These are phyloP conservation scores for Rhagoletis zephyria DNA, from an alignment of 1,140 invertebrate genomes.

Conservation along the genomic window DNA sequence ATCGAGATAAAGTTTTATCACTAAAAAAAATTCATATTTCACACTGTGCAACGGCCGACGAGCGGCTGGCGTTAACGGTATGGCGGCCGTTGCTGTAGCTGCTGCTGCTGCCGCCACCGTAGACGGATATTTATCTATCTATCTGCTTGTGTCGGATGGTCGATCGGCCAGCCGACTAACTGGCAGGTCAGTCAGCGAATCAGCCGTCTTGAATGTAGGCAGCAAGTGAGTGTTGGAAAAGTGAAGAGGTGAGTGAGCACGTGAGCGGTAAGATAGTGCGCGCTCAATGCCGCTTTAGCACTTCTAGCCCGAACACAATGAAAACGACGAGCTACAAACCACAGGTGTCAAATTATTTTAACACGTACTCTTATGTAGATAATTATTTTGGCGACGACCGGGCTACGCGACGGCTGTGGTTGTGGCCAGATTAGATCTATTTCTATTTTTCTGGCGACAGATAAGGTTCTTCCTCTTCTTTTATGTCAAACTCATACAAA, in stretches of 20 bases:
- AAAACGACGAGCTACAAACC: too few species aligned
- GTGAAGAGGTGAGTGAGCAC: neutral
- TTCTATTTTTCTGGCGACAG: too few species aligned
- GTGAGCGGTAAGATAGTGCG: slow-evolving; percentile 31
- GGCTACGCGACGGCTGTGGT: too few species aligned
- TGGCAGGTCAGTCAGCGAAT: slow-evolving; percentile 14
- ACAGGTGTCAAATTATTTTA: too few species aligned
- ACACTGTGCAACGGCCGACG: neutral
- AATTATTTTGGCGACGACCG: too few species aligned
- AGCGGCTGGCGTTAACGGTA: slow-evolving; percentile 17
- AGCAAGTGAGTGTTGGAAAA: slow-evolving; percentile 26
- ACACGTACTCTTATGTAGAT: too few species aligned
- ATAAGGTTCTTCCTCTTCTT: too few species aligned
- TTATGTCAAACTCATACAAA: too few species aligned
- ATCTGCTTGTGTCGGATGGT: slow-evolving; percentile 41
- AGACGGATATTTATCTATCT: slow-evolving; percentile 48
- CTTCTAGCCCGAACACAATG: too few species aligned
- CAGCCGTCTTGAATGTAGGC: slow-evolving; percentile 25
- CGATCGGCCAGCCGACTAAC: slow-evolving; percentile 26
- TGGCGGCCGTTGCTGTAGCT: neutral
- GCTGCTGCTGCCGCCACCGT: slow-evolving; percentile 48
- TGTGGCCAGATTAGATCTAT: too few species aligned
- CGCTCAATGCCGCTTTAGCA: slow-evolving; percentile 2
- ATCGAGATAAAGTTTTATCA: too few species aligned
- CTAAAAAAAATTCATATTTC: too few species aligned